phyloP scores from a whole-genome alignment of 1,140 invertebrate species.

The Anoplolepis gracilipes region DNA sequence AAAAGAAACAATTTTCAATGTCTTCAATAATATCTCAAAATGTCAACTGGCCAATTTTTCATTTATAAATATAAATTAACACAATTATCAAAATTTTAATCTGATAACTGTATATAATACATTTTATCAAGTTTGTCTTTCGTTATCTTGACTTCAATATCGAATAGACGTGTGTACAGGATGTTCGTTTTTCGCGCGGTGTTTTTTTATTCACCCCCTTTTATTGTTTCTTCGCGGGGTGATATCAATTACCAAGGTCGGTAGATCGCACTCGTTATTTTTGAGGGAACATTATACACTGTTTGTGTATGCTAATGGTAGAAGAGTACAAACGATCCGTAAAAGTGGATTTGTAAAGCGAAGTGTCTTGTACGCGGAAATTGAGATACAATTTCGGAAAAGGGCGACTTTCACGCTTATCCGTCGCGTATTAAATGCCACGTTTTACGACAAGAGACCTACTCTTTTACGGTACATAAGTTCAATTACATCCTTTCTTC shows the following conservation, averaged over 20 bases:
- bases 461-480: neutral
- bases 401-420: neutral
- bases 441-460: neutral
- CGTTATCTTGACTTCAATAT: neutral
- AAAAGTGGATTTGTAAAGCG: slow-evolving; percentile 24
- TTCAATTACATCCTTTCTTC: slow-evolving; percentile 24
- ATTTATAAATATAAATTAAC: neutral
- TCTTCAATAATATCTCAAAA: neutral
- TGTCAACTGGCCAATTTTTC: neutral
- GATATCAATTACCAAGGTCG: slow-evolving; percentile 41
- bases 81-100: no score
- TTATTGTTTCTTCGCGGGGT: neutral
- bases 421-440: neutral
- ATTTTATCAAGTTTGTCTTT: no score
- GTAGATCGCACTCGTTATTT: slow-evolving; percentile 21
- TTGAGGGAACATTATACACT: neutral
- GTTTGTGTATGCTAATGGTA: slow-evolving; percentile 45
- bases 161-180: neutral
- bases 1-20: neutral
- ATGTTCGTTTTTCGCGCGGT: neutral
- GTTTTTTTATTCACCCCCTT: neutral
- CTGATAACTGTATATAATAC: no score
- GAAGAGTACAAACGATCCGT: neutral
- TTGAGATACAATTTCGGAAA: slow-evolving; percentile 19
- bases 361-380: neutral